Base-by-base conservation (phyloP, 92 coral and sea anemone species). In the Umimayanthus kanabou region DNA sequence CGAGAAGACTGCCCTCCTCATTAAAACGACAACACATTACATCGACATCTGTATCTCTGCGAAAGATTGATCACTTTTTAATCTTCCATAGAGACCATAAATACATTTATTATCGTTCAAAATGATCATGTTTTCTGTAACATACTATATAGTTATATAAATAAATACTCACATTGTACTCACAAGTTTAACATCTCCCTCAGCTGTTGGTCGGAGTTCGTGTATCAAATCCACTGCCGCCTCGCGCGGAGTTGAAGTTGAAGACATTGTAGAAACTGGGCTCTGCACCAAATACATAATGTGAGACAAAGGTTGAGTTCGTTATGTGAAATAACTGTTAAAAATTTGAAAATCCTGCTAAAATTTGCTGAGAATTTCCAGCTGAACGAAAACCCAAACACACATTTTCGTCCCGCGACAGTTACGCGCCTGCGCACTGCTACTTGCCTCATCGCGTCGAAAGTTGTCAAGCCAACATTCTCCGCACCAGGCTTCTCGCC, bases 21-120 rank as follows among this genome's bases (percentile, higher is more conserved):
- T 96, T 92, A 81, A 97, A 97, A 83, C 99, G 97, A 88, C 99
- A 95, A 73, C 99, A 97, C 99, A 97, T 97, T 18, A 97, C 95
- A 78, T 95, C 99, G 29, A 97, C 93, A 80, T 92, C 95, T 65
- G 95, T 85, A 90, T 97, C 97, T 87, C 99, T 97, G 91, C 70
- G 47, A 39, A 67, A 15, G 76, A 64, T 85, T 16, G 65, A 20
- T 55, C 13, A 40, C 43, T 42, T 77, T 74, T 78, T 43, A n/a
- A 72, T 67, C 58, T 28, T 71, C 75, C 49, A 43, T 79, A 69
- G 20, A 45, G 43, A 77, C 22, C 23, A 6, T 29, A 4, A 80
- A 30, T 29, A 57, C 10, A 78, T 55, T 6, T 57, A 5, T 33
- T 49, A 55, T 33, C 23, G 18, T 72, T 16, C 4, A 14, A 25